Base-by-base conservation (phyloP, 2,797 vertebrate genomes). In the Propithecus deckenii region DNA sequence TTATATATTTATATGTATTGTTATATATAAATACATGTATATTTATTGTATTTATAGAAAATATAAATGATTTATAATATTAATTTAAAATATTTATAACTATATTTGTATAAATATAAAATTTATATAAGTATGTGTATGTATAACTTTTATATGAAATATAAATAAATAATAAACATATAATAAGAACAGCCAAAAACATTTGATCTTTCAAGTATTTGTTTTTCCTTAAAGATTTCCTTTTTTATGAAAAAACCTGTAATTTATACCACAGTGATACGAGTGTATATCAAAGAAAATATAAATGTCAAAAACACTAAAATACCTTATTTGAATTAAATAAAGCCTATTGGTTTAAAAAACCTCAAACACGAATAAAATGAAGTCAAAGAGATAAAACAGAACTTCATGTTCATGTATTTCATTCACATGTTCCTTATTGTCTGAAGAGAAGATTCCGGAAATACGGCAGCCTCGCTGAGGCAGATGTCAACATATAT, bases 121-220 rank as follows among this genome's bases (percentile, higher is more conserved):
- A 57, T 85, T 52, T 38, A n/a, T 63, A 18, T 76, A 48, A 93
- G 83, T 79, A 20, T 18, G 25, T 25, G 46, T 69, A 90, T 78
- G 94, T 92, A 69, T 86, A 75, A 84, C 17, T 55, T n/a, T 87
- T 88, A 80, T 52, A 43, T 59, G 91, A 96, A 90, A 65, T 74
- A 75, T 84, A 96, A 92, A 96, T n/a, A 87, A 55, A 50, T 38
- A 52, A 57, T 79, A 50, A 86, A 85, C 87, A 80, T 84, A 61
- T 65, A 55, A 86, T 71, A 61, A 92, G 63, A 95, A 30, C 69
- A 83, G 35, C 41, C 89, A 38, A 81, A 89, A 91, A 91, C 55
- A 50, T 71, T 79, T 93, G 0, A 48, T 89, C 20, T 95, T 78
- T 97, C 18, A 75, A 81, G 61, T 93, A 43, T 87, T 91, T 95